Base-by-base conservation (phyloP, 2,113 vertebrate genomes). In the Tinamus guttatus region DNA sequence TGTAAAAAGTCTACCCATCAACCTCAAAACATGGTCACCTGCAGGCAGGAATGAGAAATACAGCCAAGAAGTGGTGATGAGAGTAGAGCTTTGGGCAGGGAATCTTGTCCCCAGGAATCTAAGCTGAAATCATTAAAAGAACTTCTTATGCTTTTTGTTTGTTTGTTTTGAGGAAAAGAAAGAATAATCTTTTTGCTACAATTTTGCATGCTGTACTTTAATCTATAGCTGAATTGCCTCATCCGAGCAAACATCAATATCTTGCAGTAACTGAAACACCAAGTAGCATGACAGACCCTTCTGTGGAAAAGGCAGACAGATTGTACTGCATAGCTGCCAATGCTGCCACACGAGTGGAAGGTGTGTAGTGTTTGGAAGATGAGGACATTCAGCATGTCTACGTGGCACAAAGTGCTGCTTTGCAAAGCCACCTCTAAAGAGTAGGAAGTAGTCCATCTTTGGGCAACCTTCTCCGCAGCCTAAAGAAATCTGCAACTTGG, bases 401-500 rank as follows among this genome's bases (percentile, higher is more conserved):
- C 13, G 5, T 87, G 81, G 77, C 86, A 92, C 58, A 84, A 84
- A 78, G 14, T 52, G 36, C 25, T 65, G 41, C 56, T 87, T 86
- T 92, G 81, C 60, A 71, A 81, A 89, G 32, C 65, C 81, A 10
- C 77, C 32, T 87, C 62, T 60, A 38, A 86, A 71, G 36, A 93
- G 34, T 84, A 22, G 47, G 86, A 97, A 94, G 80, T 81, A 71
- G 73, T 71, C 83, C 73, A 56, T 89, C 83, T 92, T 84, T 0
- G 0, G 52, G 52, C 47, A 90, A 32, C 77, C 69, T 89, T 76
- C 70, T 94, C 81, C 86, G 78, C 49, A 27, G 86, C 74, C 65
- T 93, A 83, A 70, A 81, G 94, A 96, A 62, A 82, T 90, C 64
- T 94, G 56, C 56, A 51, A 89, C 62, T 87, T 97, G 93, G 77